phyloP scores from a whole-genome alignment of 2,888 invertebrate genomes.

The Agriopis marginaria region DNA sequence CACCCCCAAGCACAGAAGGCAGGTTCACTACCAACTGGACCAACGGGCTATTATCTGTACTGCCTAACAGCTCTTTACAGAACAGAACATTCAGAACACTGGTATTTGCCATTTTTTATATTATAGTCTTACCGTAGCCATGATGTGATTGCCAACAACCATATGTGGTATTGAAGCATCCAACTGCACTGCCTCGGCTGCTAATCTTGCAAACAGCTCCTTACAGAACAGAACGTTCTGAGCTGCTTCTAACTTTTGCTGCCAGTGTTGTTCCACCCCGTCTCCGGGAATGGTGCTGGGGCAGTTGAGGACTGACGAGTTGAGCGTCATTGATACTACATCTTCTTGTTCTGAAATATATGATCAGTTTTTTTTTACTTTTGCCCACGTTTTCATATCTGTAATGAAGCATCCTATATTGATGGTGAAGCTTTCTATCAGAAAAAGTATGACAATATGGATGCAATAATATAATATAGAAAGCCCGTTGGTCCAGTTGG shows the following conservation, averaged over 20 bases:
- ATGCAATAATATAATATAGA: too few relatives aligned
- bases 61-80: too few relatives aligned
- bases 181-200: constrained; percentile 97
- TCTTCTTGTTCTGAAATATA: constrained; percentile 92
- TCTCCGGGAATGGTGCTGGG: constrained; percentile 87
- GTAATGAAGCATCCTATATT: too few relatives aligned
- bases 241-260: constrained; percentile 97
- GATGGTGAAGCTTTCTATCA: too few relatives aligned
- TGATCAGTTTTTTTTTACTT: background rate
- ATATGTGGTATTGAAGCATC: constrained; percentile 98
- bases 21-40: too few relatives aligned
- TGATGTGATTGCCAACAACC: constrained; percentile 98
- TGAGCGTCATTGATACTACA: constrained; percentile 93
- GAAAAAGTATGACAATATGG: too few relatives aligned
- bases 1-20: too few relatives aligned
- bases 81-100: too few relatives aligned
- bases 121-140: constrained; percentile 91
- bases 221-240: constrained; percentile 99
- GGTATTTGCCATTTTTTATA: background rate
- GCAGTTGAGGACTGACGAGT: constrained; percentile 90
- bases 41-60: too few relatives aligned
- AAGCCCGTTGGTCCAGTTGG: too few relatives aligned
- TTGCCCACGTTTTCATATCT: too few relatives aligned
- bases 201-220: constrained; percentile 97
- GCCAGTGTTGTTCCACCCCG: constrained; percentile 94